Base-by-base conservation (phyloP, 1,140 invertebrate species). In the Drosophila insularis region DNA sequence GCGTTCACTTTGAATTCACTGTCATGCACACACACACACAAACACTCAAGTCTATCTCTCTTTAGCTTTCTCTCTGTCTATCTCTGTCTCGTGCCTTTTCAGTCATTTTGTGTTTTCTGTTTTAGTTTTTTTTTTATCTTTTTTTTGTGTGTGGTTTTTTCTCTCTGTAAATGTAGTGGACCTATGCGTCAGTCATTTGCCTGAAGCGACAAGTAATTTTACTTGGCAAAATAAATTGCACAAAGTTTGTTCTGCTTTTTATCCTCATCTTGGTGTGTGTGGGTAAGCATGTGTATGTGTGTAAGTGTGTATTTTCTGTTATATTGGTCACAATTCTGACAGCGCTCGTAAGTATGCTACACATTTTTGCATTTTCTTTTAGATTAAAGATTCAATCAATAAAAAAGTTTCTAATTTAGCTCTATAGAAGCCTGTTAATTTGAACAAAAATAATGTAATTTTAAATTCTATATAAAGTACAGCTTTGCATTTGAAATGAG, bases 181-280 rank as follows among this genome's bases (percentile, higher is more conserved):
- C 31, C 46, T 60, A 50, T 68, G 65, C 46, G 31, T 66, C 68
- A 76, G 65, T 54, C 73, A 58, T 56, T 74, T 53, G 76, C 82
- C 87, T 74, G 72, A 69, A 87, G 89, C 78, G 89, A 89, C 89
- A 90, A 77, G 80, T 90, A 70, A 90, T 90, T 89, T 90, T 80
- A 79, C 87, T 85, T 90, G 72, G 80, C 71, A 81, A 90, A 87
- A 89, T 89, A 90, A 90, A 90, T 80, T 90, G 75, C 72, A 90
- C 74, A 90, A 86, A 87, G 72, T 84, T 71, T n/a, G 50, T 70
- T 62, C 37, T 61, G 62, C 68, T 63, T 68, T 60, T 32, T 32
- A 56, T 40, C 31, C 60, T 50, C 56, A 19, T 62, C 63, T 68
- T 67, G 68, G 10, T 46, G 17, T 54, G 46, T 37, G 19, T 55